Base-by-base conservation (phyloP, 2,797 vertebrate species). In the Acrossocheilus fasciatus region DNA sequence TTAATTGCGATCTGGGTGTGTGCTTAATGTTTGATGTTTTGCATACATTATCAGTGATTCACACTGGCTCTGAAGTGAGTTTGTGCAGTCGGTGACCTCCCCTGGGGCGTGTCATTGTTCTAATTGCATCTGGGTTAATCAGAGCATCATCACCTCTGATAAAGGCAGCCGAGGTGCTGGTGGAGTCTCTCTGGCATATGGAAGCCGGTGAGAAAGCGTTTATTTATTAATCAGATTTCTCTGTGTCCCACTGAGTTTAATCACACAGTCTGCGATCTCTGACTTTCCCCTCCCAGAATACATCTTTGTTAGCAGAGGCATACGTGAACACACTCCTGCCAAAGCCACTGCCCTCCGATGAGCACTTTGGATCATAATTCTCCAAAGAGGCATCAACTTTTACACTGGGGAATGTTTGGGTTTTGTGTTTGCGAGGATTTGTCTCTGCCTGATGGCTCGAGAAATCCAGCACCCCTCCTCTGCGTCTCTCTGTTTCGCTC, bases 131-230 rank as follows among this genome's bases (percentile, higher is more conserved):
- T 86, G 78, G 87, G 87, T 89, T 89, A 90, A 90, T 89, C 88
- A 90, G 88, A 86, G 85, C 87, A 89, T 90, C 88, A 82, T 90
- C 90, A 81, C 76, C 72, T 89, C 85, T 93, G 94, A 94, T 93
- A 93, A 90, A 86, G 88, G 81, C 86, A 88, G 69, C 75, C 10
- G 84, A 83, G 81, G 83, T 82, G 77, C 80, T 81, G 81, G 79
- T 64, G 90, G 91, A 94, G 90, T 92, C 93, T 87, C 54, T 88
- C 80, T 68, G 36, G 91, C 89, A 91, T 90, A 77, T 91, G 91
- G 89, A 91, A 91, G 91, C 90, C 89, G 89, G 87, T 89, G 90
- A 30, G 88, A 92, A 91, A 86, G 90, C 87, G 83, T 90, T 89
- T 90, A 90, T 89, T 91, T 88, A 91, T 91, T 91, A 91, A 88